phyloP scores from a whole-genome alignment of 2,113 vertebrate genomes.

The Dipodomys spectabilis region DNA sequence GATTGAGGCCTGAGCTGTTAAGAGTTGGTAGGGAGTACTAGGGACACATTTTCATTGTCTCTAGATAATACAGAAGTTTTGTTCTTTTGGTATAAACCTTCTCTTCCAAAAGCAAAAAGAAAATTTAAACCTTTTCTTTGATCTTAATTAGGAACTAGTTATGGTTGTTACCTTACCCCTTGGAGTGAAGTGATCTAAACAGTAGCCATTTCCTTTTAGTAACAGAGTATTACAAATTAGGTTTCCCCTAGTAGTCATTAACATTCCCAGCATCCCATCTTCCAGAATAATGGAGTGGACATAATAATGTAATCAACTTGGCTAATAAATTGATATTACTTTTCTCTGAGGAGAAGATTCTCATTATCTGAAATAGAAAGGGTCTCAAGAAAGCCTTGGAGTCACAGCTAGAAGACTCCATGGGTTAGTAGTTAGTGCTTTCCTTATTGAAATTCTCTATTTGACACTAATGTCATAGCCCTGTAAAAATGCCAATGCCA shows the following conservation, averaged over 20 bases:
- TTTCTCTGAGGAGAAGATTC: constrained; percentile 67
- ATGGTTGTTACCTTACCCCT: constrained; percentile 54
- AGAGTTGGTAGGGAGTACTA: not conserved
- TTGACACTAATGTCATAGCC: not conserved
- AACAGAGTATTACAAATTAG: constrained; percentile 28
- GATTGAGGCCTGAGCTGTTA: not conserved
- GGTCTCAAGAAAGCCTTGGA: constrained; percentile 47
- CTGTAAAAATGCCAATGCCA: constrained; percentile 11
- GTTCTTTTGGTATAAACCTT: not conserved
- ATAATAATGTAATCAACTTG: constrained; percentile 63
- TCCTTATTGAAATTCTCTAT: constrained; percentile 34
- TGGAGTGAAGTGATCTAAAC: constrained; percentile 63
- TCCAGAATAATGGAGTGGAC: constrained; percentile 56
- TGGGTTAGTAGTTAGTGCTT: constrained; percentile 47
- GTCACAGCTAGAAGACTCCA: constrained; percentile 21
- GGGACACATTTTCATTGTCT: constrained; percentile 35
- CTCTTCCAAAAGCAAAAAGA: not conserved
- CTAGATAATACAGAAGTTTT: not conserved
- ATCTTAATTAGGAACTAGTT: constrained; percentile 61
- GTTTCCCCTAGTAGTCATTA: constrained; percentile 52
- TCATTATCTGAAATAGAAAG: constrained; percentile 57
- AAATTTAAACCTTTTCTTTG: constrained; percentile 35
- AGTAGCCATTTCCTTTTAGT: constrained; percentile 59
- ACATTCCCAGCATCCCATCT: constrained; percentile 58
- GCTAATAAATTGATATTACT: constrained; percentile 66